Evolutionary conservation across 1,140 invertebrate species (phyloP), one percentile per base, ranked within the genome.

Genomic region (Nylanderia fulva): DNA sequence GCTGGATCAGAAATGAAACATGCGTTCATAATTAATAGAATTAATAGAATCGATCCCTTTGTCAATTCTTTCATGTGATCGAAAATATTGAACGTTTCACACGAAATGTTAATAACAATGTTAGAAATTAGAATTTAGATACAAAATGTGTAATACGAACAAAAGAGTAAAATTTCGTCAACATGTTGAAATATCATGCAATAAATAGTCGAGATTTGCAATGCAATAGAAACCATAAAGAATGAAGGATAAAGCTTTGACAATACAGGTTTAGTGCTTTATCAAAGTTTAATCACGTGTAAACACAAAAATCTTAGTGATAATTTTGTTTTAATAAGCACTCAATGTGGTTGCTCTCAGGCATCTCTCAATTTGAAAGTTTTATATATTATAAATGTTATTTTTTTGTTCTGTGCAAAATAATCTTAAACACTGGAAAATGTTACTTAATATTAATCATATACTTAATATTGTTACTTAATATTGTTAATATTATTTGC

Each of bases 1-100:
- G 86, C 86, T 85, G 74, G 61, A 61, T 58, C 87, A 88, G 86
- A 88, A 15, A 52, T 5, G 42, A 85, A 79, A 48, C 45, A 5
- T 4, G 15, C 13, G 15, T 13, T 2, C 5, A 15, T 24, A 58
- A 66, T 66, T 54, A 79, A 52, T 58, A 68, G 21, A 29, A 48
- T 7, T 54, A 15, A 39, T 75, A 60, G 9, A 29, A 75, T 86
- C 72, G 60, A 85, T 87, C 15, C 15, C 18, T 48, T 15, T 4
- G 11, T 45, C 33, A 60, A 45, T 13, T 72, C 21, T 83, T 61
- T 83, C 15, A 27, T 7, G 29, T 63, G n/a, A 61, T 84, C 54
- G 36, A 0, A 63, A 52, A 1, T 24, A 82, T 39, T 60, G 66
- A 48, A 48, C 1, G 13, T 15, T 9, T 15, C 0, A 15, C 42